A percentile compares a stretch with the other conserved stretches of the same genome.
Evolutionary conservation across 2,113 vertebrate genomes (phyloP).

Genomic region (Hydrochoerus hydrochaeris): DNA sequence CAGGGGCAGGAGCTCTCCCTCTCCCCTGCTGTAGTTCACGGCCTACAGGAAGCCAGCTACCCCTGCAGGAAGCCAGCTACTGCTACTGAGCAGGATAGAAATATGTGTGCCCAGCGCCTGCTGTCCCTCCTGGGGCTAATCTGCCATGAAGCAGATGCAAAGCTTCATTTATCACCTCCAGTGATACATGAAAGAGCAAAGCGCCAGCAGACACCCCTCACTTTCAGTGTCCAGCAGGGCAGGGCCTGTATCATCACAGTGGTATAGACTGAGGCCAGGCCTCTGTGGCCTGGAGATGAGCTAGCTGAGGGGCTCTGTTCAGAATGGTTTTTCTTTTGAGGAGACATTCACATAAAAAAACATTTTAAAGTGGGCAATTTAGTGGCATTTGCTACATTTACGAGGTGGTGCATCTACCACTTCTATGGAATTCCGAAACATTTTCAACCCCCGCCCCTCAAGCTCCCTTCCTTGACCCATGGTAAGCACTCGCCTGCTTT

Average conservation of each 20-base stretch:
- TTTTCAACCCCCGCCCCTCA: neutral
- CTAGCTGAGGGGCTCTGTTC: neutral
- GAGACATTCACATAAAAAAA: neutral
- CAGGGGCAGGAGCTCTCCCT: neutral
- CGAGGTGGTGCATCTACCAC: neutral
- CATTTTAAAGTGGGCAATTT: neutral
- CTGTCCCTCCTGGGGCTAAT: slow-evolving; percentile 33
- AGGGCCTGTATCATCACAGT: neutral
- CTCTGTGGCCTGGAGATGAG: neutral
- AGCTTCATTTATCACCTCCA: slow-evolving; percentile 17
- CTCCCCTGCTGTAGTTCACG: neutral
- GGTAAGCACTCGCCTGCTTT: neutral
- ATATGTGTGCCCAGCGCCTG: neutral
- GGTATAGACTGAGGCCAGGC: no score
- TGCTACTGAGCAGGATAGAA: neutral
- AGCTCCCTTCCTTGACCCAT: accelerated
- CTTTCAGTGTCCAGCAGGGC: neutral
- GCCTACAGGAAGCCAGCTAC: neutral
- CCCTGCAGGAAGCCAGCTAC: neutral
- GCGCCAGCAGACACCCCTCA: neutral
- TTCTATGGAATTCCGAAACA: neutral
- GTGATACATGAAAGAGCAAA: neutral
- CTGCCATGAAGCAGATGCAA: slow-evolving; percentile 62
- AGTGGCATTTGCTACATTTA: neutral
- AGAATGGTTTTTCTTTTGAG: neutral